These are phyloP conservation scores for Puma concolor DNA, from an alignment of 2,113 vertebrate genomes.

Conservation along the genomic window DNA sequence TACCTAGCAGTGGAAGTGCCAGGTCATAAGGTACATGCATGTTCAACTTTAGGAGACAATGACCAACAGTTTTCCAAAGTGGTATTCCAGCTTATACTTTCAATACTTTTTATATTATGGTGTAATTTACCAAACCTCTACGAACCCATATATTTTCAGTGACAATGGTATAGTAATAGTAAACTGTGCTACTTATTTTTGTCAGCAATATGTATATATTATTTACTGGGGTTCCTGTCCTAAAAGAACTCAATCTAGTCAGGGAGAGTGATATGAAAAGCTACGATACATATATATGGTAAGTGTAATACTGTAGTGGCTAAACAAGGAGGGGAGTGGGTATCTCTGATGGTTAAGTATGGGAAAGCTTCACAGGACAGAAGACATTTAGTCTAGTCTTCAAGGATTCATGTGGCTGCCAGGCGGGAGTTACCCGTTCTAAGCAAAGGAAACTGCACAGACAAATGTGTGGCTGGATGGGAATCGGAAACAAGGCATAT, in stretches of 20 bases:
- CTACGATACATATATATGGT: background rate
- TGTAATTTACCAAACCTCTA: background rate
- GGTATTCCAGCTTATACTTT: background rate
- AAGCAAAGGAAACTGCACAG: background rate
- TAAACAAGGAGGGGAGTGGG: background rate
- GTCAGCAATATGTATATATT: background rate
- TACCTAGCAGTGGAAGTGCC: background rate
- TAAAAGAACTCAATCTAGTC: background rate
- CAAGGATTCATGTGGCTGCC: background rate
- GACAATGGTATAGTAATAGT: background rate
- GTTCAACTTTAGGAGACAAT: background rate
- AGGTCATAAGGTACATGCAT: background rate
- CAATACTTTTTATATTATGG: constrained; percentile 26
- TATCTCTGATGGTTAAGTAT: background rate
- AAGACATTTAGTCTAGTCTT: background rate
- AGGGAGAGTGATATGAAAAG: background rate
- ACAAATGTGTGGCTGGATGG: background rate
- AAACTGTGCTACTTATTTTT: background rate
- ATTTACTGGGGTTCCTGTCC: background rate
- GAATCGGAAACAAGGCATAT: background rate
- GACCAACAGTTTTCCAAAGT: background rate
- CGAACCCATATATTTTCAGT: background rate
- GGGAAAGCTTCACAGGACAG: background rate
- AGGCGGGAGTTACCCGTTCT: background rate
- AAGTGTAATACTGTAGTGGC: background rate